phyloP scores from a whole-genome alignment of 2,797 vertebrate genomes.

The Acanthurus leucopareius region DNA sequence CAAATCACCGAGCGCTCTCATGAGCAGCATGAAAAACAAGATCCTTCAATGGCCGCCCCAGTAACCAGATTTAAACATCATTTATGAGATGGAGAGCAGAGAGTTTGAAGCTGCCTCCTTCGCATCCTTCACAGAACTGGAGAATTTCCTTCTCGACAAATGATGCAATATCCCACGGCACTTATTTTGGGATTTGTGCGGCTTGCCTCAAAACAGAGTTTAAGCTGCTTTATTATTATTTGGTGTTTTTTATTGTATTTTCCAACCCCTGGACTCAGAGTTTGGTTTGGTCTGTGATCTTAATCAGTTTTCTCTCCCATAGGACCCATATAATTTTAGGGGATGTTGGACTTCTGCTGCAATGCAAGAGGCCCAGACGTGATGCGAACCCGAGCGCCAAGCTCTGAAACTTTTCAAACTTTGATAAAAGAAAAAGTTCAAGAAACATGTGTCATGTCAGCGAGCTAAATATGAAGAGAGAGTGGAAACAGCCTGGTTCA shows the following conservation, averaged over 20 bases:
- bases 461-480: neutral
- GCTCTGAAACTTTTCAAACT: neutral
- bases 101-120: neutral
- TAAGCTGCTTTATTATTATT: conserved; percentile 19
- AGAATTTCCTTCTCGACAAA: conserved; percentile 32
- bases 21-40: conserved; percentile 33
- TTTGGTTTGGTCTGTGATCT: conserved; percentile 33
- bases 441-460: neutral
- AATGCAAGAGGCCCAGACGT: neutral
- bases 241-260: conserved; percentile 22
- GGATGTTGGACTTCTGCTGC: conserved; percentile 1
- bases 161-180: conserved; percentile 13
- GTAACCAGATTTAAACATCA: conserved; percentile 45
- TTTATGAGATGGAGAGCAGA: conserved; percentile 31
- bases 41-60: conserved; percentile 10
- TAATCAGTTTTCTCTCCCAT: conserved; percentile 37
- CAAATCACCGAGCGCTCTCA: conserved; percentile 47
- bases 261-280: conserved; percentile 2
- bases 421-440: neutral
- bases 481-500: neutral
- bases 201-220: conserved; percentile 11
- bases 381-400: neutral
- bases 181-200: conserved; percentile 25
- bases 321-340: conserved; percentile 41
- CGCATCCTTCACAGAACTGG: conserved; percentile 2